Base-by-base conservation (phyloP, 1,140 invertebrate genomes). In the Megathymus violae region DNA sequence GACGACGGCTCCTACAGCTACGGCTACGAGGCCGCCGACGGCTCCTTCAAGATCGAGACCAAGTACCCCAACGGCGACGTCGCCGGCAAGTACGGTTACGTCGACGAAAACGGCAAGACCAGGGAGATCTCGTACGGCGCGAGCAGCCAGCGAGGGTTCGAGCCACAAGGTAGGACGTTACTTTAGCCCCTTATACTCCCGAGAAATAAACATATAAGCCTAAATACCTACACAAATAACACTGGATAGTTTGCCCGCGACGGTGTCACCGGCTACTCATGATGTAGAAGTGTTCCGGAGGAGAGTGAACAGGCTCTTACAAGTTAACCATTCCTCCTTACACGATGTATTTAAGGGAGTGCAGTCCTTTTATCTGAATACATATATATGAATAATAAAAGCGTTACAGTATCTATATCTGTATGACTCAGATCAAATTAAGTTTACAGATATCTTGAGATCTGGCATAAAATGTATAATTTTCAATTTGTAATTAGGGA, bases 1-100 rank as follows among this genome's bases (percentile, higher is more conserved):
- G 96, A 96, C 48, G 96, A 97, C 67, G 96, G 96, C 0, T 96
- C 95, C 13, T 97, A 97, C 88, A 96, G 94, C 69, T 97, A 96
- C 76, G 97, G 97, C 0, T 98, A 97, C 80, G 96, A 98, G 85
- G 96, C 93, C 0, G 97, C 96, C 0, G 96, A 98, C 78, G 97
- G 97, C n/a, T 95, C 96, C 17, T 97, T 97, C 92, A 98, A 98
- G 87, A 97, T 98, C 61, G 97, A 98, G 84, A 97, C 96, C 0
- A 97, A 96, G 80, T 96, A 96, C 68, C 93, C 95, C 0, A 95
- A 93, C 15, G 96, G 96, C 0, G 96, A 97, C 74, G 95, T 97
- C 2, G 95, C 95, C 34, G 97, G 97, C 43, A 96, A 96, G 80
- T 95, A 96, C 75, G 94, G 95, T 13, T 97, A 97, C 82, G 93